Base-by-base conservation (phyloP, 1,140 invertebrate genomes). In the Drosophila ohnishii region DNA sequence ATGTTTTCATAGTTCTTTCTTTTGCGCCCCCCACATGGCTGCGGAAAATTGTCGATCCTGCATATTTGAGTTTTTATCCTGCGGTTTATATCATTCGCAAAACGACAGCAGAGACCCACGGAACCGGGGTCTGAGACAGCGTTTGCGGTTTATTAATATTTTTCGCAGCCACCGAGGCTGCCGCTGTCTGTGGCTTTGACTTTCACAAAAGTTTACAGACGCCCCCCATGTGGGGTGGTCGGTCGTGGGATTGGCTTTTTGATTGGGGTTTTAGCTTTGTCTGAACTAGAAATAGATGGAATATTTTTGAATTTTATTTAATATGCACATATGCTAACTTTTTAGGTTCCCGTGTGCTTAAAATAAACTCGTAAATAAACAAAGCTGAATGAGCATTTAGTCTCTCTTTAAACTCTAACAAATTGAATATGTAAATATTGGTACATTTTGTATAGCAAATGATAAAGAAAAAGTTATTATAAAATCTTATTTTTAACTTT, bases 51-150 rank as follows among this genome's bases (percentile, higher is more conserved):
- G 75, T 77, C 75, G 75, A 78, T 78, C 58, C 75, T 78, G 75
- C 75, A 78, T 78, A 77, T 78, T 78, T 77, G 75, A 77, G 73
- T 77, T 78, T 78, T 78, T 78, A 78, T 78, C 58, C 73, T 78
- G 75, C 47, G 75, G 75, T 71, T 72, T 77, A 75, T 78, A 78
- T 78, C 75, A 78, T 57, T 77, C 64, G 51, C 37, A 34, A 61
- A 76, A 40, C 57, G 44, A 50, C 34, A 22, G 45, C 32, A 22
- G n/a, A 34, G 37, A 28, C 10, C 10, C 34, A 34, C 11, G 14
- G 14, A 16, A 35, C 40, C 34, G 45, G 55, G 56, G 11, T 75
- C 53, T 50, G 73, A 75, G 71, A 75, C 62, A 60, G 73, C 58
- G 56, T 44, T 71, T 78, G 75, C 64, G 75, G 75, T 77, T 78